Percentiles rank a stretch among this genome's conserved stretches.
Conservation (phyloP, 2,113 vertebrate species). For the Plecturocebus donacophilus region DNA sequence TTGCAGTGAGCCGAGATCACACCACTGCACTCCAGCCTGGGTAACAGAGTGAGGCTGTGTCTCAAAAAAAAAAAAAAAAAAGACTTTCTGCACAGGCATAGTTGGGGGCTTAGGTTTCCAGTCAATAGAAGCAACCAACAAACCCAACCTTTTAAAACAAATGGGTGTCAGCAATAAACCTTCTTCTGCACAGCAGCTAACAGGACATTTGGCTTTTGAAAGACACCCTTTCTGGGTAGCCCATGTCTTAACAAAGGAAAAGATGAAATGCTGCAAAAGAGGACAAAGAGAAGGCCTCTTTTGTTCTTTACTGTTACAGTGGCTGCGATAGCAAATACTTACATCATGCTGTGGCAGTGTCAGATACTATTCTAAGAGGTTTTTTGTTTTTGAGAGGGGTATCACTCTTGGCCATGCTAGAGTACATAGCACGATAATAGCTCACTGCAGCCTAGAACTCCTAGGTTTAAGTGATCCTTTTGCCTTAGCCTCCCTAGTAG, state of each 20-base stretch:
- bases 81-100: slow-evolving; percentile 14
- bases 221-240: not conserved
- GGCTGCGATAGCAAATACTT: not conserved
- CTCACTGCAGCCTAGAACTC: too few species aligned
- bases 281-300: not conserved
- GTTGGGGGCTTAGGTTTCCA: not conserved
- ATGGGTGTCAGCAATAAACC: not conserved
- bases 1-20: too few species aligned
- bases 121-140: not conserved
- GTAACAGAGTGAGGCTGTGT: rapidly evolving
- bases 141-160: not conserved
- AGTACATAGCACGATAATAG: too few species aligned
- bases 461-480: too few species aligned
- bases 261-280: not conserved
- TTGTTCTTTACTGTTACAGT: not conserved
- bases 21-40: too few species aligned
- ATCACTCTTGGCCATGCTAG: too few species aligned
- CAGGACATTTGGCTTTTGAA: not conserved
- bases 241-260: not conserved
- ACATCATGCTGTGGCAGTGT: not conserved
- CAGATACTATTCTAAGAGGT: not conserved
- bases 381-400: too few species aligned
- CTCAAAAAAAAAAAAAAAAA: too few species aligned
- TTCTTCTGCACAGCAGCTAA: not conserved
- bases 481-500: too few species aligned